Percentiles rank a stretch among this genome's conserved stretches.
These are phyloP conservation scores for Sylvia borin DNA, from an alignment of 2,797 vertebrate species.

Conservation along the genomic window DNA sequence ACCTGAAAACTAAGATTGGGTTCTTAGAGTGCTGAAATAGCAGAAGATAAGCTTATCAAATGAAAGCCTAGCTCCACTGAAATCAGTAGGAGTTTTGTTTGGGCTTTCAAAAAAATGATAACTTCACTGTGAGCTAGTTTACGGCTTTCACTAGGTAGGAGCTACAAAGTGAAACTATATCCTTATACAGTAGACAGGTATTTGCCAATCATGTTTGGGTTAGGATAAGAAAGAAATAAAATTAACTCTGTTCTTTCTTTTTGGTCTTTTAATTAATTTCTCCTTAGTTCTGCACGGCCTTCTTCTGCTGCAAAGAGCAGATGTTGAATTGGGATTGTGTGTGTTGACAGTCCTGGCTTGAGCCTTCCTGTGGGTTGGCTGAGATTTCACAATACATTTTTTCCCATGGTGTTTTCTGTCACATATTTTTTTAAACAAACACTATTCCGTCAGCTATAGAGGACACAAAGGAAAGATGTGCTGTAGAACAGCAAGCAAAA, in stretches of 20 bases:
- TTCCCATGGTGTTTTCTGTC: constrained; percentile 57
- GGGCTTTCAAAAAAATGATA: background rate
- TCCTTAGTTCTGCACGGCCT: background rate
- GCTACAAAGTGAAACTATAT: background rate
- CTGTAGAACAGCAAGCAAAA: constrained; percentile 28
- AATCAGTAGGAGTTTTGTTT: constrained; percentile 30
- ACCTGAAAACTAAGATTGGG: rapidly evolving
- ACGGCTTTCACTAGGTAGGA: background rate
- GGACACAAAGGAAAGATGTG: background rate
- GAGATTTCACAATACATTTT: constrained; percentile 57
- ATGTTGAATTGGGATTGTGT: background rate
- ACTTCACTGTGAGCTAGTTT: background rate
- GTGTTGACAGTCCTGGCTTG: constrained; percentile 27
- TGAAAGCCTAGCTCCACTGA: background rate
- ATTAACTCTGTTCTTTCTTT: constrained; percentile 6
- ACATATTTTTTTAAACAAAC: constrained; percentile 50
- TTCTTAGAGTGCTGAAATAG: constrained; percentile 3
- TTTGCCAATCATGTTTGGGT: constrained; percentile 1
- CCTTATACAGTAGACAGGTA: background rate
- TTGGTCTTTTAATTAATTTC: constrained; percentile 37
- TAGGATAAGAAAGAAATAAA: background rate
- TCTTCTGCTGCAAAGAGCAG: constrained; percentile 33
- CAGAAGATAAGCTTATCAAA: background rate
- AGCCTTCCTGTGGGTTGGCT: background rate
- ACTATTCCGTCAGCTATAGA: constrained; percentile 31